These are phyloP conservation scores for Homarus americanus DNA, from an alignment of 1,140 invertebrate species.

Conservation along the genomic window DNA sequence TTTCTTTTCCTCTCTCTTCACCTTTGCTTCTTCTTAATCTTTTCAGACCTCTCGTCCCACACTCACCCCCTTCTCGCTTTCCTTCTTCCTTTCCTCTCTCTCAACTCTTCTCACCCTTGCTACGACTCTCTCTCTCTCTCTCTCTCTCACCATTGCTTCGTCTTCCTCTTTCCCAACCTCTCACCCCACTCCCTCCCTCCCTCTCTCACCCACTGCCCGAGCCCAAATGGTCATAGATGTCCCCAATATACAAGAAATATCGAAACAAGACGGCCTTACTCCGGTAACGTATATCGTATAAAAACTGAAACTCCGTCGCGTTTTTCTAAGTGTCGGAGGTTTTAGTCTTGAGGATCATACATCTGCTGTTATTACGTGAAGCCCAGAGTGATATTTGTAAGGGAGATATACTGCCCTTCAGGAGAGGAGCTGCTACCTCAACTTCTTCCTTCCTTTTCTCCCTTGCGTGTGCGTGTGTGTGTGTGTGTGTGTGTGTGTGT, in stretches of 20 bases:
- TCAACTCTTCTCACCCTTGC: no score
- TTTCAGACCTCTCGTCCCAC: no score
- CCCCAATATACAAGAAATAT: constrained; percentile 25
- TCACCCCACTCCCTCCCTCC: neutral
- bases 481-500: constrained; percentile 22
- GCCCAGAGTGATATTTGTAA: neutral
- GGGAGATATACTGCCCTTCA: neutral
- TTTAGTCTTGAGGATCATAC: neutral
- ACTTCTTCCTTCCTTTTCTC: neutral
- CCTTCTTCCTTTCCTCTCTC: no score
- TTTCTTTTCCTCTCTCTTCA: no score
- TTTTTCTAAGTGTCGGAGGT: neutral
- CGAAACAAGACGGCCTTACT: constrained; percentile 13
- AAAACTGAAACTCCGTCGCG: constrained; percentile 17
- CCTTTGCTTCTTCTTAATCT: neutral
- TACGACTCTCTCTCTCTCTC: neutral
- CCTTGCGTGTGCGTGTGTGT: neutral
- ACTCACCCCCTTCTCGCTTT: no score
- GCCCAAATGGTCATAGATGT: constrained; percentile 1
- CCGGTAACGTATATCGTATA: constrained; percentile 7
- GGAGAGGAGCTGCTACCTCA: no score
- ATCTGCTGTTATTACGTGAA: neutral
- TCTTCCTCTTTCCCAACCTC: neutral
- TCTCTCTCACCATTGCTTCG: constrained; percentile 5
- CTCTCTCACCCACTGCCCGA: neutral